phyloP scores from a whole-genome alignment of 2,113 vertebrate genomes.

The Leucopternis melanops region DNA sequence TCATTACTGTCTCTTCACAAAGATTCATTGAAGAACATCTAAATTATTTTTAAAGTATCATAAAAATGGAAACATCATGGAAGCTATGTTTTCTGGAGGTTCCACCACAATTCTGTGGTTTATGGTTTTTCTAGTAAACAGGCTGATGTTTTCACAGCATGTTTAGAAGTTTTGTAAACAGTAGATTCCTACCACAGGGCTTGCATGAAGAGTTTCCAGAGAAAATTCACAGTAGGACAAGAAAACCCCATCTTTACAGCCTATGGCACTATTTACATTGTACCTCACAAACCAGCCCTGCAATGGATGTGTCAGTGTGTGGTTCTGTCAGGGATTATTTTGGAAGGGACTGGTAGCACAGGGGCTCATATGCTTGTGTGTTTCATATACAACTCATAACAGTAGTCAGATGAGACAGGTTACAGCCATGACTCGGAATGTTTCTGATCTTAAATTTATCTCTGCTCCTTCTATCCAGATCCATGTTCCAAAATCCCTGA shows the following conservation, averaged over 20 bases:
- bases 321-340: not conserved
- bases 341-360: not conserved
- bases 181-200: not conserved
- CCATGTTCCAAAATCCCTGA: not conserved
- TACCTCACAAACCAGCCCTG: not conserved
- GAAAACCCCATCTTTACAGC: not conserved
- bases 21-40: not conserved
- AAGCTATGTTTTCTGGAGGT: not conserved
- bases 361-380: not conserved
- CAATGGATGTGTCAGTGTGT: not conserved
- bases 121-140: not conserved
- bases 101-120: not conserved
- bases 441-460: not conserved
- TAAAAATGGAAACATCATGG: not conserved
- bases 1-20: not conserved
- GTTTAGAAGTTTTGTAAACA: not conserved
- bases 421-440: fast-evolving
- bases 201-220: not conserved
- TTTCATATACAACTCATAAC: not conserved
- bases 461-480: not conserved
- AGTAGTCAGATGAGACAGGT: not conserved
- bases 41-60: not conserved
- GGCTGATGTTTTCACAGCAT: not conserved
- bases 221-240: not conserved
- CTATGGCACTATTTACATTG: not conserved